A percentile compares a stretch with the other conserved stretches of the same genome.
These are phyloP conservation scores for Oxygymnocypris stewartii DNA, from an alignment of 2,113 vertebrate species.

Conservation along the genomic window DNA sequence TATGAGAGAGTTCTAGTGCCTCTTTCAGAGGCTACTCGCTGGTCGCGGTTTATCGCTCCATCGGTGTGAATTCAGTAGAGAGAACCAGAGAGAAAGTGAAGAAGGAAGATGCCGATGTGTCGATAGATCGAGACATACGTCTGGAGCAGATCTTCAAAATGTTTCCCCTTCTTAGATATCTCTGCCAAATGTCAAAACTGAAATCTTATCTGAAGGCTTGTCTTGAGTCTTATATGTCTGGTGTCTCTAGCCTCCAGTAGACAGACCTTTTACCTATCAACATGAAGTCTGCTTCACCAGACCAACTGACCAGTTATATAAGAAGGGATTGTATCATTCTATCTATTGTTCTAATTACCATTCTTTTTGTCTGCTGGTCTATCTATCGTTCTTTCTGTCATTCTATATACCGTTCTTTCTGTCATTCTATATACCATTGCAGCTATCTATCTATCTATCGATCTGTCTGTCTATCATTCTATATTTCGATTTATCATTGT, in stretches of 20 bases:
- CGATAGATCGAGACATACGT: constrained; percentile 14
- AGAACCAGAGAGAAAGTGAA: too few relatives aligned
- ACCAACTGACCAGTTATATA: neutral
- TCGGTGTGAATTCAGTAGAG: neutral
- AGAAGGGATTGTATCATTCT: neutral
- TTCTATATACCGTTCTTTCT: neutral
- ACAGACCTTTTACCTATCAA: neutral
- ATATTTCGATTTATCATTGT: neutral
- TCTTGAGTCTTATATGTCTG: neutral
- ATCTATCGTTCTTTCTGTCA: neutral
- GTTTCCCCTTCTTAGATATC: neutral
- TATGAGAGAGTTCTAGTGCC: neutral
- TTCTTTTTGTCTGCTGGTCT: constrained; percentile 7
- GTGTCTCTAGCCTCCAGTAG: neutral
- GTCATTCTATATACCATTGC: neutral
- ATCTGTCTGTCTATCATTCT: neutral
- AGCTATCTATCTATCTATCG: neutral
- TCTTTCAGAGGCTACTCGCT: neutral
- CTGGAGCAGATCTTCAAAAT: constrained; percentile 15
- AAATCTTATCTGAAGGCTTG: neutral
- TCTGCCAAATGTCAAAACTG: neutral
- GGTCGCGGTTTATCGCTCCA: neutral
- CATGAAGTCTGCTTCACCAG: neutral
- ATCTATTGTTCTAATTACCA: neutral
- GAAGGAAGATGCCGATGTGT: neutral